phyloP scores from a whole-genome alignment of 2,888 invertebrate species.

The Agrochola macilenta region DNA sequence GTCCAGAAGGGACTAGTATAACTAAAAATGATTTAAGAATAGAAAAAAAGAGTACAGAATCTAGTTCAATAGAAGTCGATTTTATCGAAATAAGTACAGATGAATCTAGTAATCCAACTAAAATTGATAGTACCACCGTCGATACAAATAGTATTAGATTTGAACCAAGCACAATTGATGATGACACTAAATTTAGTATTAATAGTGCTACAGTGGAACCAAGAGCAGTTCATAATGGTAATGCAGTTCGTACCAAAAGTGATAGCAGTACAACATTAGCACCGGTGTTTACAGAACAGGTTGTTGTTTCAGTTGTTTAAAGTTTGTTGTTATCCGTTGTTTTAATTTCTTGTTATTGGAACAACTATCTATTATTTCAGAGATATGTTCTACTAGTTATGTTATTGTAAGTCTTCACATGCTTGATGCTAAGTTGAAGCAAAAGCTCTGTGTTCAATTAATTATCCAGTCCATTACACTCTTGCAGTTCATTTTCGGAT shows the following conservation, averaged over 20 bases:
- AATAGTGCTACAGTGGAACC: conserved; percentile 34
- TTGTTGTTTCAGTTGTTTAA: conserved; percentile 71
- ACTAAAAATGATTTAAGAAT: not conserved
- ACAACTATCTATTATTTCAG: conserved; percentile 46
- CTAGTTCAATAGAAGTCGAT: conserved; percentile 18
- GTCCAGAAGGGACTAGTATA: conserved; percentile 25
- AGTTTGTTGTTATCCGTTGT: conserved; percentile 61
- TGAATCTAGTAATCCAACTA: conserved; percentile 17
- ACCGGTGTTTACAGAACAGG: conserved; percentile 67
- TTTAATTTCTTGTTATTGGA: conserved; percentile 44
- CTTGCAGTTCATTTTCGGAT: too few species aligned
- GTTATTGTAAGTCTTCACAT: not conserved
- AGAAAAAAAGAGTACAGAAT: conserved; percentile 1
- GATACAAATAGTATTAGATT: conserved; percentile 9
- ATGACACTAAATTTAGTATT: not conserved
- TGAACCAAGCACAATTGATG: not conserved
- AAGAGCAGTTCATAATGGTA: not conserved
- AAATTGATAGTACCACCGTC: conserved; percentile 19
- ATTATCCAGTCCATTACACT: not conserved
- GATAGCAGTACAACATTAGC: conserved; percentile 49
- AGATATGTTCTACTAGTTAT: not conserved
- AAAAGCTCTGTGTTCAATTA: not conserved
- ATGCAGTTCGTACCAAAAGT: conserved; percentile 19
- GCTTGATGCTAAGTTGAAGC: not conserved
- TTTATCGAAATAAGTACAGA: conserved; percentile 15